Evolutionary conservation across 2,888 invertebrate species (phyloP), one percentile per base, ranked within the genome.

Genomic region (Drosophila kambysellisi): DNA sequence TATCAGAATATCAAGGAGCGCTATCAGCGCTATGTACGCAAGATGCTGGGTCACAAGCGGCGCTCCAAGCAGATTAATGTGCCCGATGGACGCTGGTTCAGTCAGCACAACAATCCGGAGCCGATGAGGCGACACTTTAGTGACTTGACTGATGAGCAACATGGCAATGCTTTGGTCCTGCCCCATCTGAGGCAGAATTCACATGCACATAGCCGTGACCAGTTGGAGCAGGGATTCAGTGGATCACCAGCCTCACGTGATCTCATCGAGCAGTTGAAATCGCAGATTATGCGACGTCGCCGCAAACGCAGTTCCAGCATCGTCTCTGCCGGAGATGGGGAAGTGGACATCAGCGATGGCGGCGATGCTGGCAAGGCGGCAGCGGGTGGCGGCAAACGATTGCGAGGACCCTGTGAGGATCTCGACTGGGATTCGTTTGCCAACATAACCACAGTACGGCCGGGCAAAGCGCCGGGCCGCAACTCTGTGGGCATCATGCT

Each of bases 401-500:
- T 91, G 5, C 88, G 95, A 62, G 95, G 95, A 46, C 96, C 96
- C 0, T 97, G 97, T 83, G 96, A 96, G 76, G 92, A 92, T 39
- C 82, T 92, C 4, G 89, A 91, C 5, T 91, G 92, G 91, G 91
- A 92, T 48, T 88, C 90, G 11, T 90, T 92, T 73, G 88, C 89
- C 30, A 92, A 92, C 76, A 94, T 96, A 17, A 96, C 96, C 76
- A 94, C 97, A 50, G 94, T 97, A 2, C 95, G 96, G 80, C 94
- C 94, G 66, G 96, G 97, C 29, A 94, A 95, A 43, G 96, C 96
- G 87, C 95, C 95, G 65, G 95, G 95, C 17, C 95, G 95, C 8
- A 96, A 95, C 91, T 96, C 97, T 75, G 95, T 96, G 58, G 97
- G 97, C 0, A 96, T 96, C 0, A 95, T 96, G 54, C 95, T 97